phyloP scores from a whole-genome alignment of 1,140 invertebrate genomes.

The Plutomurus gul region DNA sequence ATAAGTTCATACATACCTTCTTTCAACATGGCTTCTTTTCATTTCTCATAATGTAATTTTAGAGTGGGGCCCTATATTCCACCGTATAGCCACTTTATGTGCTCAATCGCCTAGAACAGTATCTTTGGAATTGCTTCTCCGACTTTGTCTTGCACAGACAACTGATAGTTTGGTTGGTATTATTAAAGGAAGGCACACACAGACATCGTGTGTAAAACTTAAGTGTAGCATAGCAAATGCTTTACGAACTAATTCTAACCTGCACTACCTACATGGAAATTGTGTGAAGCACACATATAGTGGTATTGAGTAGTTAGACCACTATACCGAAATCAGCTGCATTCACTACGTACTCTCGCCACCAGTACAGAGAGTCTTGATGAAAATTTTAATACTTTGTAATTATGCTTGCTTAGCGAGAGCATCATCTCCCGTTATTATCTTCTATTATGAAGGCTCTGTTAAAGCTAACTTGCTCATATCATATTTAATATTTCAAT shows the following conservation, averaged over 20 bases:
- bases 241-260: constrained; percentile 11
- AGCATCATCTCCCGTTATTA: constrained; percentile 41
- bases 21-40: constrained; percentile 6
- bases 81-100: background rate
- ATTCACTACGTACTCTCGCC: background rate
- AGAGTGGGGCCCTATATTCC: background rate
- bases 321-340: no score
- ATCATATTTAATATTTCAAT: constrained; percentile 35
- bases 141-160: background rate
- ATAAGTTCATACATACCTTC: background rate
- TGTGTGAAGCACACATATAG: background rate
- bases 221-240: no score
- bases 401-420: constrained; percentile 48
- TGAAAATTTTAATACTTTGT: constrained; percentile 45
- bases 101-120: background rate
- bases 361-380: background rate
- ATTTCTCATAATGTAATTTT: constrained; percentile 18
- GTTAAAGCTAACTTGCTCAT: constrained; percentile 24
- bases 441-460: constrained; percentile 32
- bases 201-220: no score
- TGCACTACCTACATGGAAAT: background rate
- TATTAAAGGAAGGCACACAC: no score
- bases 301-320: no score
- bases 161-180: no score
- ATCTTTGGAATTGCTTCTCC: background rate